phyloP scores from a whole-genome alignment of 1,140 invertebrate species.

The Cepaea nemoralis region DNA sequence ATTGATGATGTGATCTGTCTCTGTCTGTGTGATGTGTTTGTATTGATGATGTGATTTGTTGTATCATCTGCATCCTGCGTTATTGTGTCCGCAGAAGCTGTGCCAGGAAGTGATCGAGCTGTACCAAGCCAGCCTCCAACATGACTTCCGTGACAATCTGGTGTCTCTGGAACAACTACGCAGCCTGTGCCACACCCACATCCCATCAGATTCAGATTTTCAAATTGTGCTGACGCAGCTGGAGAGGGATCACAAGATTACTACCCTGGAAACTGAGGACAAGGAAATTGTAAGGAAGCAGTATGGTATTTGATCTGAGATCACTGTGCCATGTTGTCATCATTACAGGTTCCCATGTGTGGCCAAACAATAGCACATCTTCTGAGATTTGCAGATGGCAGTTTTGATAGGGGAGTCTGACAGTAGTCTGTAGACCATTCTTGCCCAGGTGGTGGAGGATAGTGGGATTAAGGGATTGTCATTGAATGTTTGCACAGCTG shows the following conservation, averaged over 20 bases:
- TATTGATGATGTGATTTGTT: background rate
- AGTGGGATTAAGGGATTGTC: too few species aligned
- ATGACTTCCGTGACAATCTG: background rate
- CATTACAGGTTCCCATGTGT: too few species aligned
- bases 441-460: too few species aligned
- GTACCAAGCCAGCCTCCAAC: background rate
- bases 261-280: background rate
- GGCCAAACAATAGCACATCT: too few species aligned
- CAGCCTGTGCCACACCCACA: background rate
- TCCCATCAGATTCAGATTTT: slow-evolving; percentile 19
- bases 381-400: too few species aligned
- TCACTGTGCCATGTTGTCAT: too few species aligned
- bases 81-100: background rate
- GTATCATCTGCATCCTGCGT: too few species aligned
- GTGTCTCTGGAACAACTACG: background rate
- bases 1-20: too few species aligned
- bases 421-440: too few species aligned
- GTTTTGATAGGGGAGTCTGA: too few species aligned
- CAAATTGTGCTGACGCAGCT: slow-evolving; percentile 17
- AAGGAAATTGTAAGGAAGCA: slow-evolving; percentile 14
- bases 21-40: background rate
- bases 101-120: background rate
- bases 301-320: background rate
- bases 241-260: slow-evolving; percentile 7
- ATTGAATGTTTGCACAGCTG: too few species aligned